Evolutionary conservation across 2,113 vertebrate species (phyloP).

Genomic region (Nannobrachium achirus): DNA sequence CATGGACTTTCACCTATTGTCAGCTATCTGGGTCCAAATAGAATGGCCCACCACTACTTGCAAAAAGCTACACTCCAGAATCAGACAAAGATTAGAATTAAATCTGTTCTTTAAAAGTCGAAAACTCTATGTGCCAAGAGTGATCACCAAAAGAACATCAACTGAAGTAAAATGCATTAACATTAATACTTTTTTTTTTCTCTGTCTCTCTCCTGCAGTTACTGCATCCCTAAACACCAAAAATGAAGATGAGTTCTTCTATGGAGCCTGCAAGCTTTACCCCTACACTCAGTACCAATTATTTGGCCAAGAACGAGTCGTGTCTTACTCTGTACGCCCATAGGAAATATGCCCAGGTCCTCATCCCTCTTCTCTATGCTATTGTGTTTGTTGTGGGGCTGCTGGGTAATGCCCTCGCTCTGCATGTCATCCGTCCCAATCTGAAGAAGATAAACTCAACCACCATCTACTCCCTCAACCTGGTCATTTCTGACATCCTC

Average conservation of each 20-base stretch:
- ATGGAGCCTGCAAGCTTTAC: background rate
- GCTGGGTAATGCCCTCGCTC: conserved; percentile 88
- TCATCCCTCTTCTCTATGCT: conserved; percentile 87
- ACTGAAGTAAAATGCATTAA: background rate
- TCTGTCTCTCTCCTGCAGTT: conserved; percentile 29
- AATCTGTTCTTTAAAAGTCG: background rate
- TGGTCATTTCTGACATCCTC: conserved; percentile 94
- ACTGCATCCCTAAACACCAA: conserved; percentile 9
- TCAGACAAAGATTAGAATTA: background rate
- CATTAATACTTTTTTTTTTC: background rate
- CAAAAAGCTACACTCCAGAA: no score
- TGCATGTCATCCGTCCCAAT: conserved; percentile 90
- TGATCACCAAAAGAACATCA: no score
- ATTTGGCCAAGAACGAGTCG: conserved; percentile 59
- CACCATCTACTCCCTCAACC: conserved; percentile 93
- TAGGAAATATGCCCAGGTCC: conserved; percentile 79
- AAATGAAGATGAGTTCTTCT: conserved; percentile 23
- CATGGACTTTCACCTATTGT: no score
- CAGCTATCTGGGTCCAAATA: no score
- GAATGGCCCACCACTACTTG: no score
- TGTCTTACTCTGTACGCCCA: conserved; percentile 86
- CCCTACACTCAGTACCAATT: conserved; percentile 16
- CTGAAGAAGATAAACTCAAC: conserved; percentile 96
- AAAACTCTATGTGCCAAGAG: no score
- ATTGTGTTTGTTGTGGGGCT: conserved; percentile 86